phyloP scores from a whole-genome alignment of 2,888 invertebrate species.

The Hemistola chrysoprasaria region DNA sequence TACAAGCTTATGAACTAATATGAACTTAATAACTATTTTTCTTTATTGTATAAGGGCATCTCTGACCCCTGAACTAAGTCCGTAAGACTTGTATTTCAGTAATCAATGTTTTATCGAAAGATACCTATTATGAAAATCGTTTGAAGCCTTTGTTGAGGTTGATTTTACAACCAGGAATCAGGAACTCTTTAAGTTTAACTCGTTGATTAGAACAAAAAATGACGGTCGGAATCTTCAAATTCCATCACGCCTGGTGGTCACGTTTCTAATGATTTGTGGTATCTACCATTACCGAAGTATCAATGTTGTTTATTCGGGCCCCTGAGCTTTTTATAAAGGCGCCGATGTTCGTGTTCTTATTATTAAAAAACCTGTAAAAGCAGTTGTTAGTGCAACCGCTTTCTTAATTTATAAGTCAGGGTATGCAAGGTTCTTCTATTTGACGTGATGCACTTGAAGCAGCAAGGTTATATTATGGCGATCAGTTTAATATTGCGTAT shows the following conservation, averaged over 20 bases:
- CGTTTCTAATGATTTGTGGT: slow-evolving; percentile 42
- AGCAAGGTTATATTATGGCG: too few relatives aligned
- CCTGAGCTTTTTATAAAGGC: slow-evolving; percentile 27
- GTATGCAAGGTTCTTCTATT: too few relatives aligned
- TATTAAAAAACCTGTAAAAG: slow-evolving; percentile 24
- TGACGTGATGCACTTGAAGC: too few relatives aligned
- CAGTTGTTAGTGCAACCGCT: slow-evolving; percentile 11
- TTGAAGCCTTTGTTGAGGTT: too few relatives aligned
- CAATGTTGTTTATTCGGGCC: slow-evolving; percentile 29
- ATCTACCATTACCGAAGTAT: slow-evolving; percentile 30
- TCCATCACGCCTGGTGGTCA: slow-evolving; percentile 44
- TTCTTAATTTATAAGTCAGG: not conserved
- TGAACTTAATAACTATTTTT: too few relatives aligned
- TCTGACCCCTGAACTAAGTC: too few relatives aligned
- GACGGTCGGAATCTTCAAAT: slow-evolving; percentile 33
- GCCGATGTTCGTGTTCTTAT: slow-evolving; percentile 19
- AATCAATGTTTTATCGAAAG: too few relatives aligned
- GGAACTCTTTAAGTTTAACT: slow-evolving; percentile 10
- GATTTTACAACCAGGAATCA: slow-evolving; percentile 5
- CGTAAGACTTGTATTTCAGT: too few relatives aligned
- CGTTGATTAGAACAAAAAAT: slow-evolving; percentile 21
- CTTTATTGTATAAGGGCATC: too few relatives aligned
- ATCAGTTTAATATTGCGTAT: slow-evolving; percentile 1
- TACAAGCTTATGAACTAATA: too few relatives aligned
- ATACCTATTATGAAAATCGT: too few relatives aligned